Base-by-base conservation (phyloP, 2,888 invertebrate species). In the Himalopsyche anomala region DNA sequence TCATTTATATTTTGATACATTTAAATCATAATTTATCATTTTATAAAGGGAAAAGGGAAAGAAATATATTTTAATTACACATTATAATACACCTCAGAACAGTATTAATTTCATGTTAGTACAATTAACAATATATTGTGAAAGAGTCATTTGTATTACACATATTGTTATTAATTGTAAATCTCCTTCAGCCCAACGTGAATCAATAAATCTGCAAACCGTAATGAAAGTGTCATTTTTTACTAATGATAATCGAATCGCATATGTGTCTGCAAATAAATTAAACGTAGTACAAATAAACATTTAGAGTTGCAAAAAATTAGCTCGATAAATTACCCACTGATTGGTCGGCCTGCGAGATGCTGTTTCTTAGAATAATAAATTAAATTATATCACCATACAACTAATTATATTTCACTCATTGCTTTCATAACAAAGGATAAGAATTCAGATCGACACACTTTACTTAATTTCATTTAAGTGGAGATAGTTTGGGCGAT, bases 351-450 rank as follows among this genome's bases (percentile, higher is more conserved):
- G 42, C 62, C 62, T 4, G 42, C 80, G 80, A 80, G 80, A 42
- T 42, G 80, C n/a, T 80, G 40, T 40, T 36, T 80, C 42, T 80
- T 80, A 36, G 40, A 42, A 42, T 80, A 80, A 80, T 80, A 80
- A 80, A 80, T 80, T 40, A 36, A 80, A 80, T 80, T 80, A 80
- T 80, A 80, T 80, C 38, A 80, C 80, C 80, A 36, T 40, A 40
- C 40, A 40, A 80, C 80, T 80, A 80, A 80, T 80, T 80, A 80
- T 40, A 40, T 40, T 80, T 80, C 80, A n/a, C 38, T 42, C 36
- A 36, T 80, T 80, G 80, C 80, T 80, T 42, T 80, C 80, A 80
- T 80, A 80, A 80, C 80, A 80, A 80, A 80, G 80, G 62, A 62
- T 62, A 62, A 62, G 28, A 80, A 80, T 40, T 80, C 42, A 38